Base-by-base conservation (phyloP, 2,888 invertebrate genomes). In the Synergus gifuensis region DNA sequence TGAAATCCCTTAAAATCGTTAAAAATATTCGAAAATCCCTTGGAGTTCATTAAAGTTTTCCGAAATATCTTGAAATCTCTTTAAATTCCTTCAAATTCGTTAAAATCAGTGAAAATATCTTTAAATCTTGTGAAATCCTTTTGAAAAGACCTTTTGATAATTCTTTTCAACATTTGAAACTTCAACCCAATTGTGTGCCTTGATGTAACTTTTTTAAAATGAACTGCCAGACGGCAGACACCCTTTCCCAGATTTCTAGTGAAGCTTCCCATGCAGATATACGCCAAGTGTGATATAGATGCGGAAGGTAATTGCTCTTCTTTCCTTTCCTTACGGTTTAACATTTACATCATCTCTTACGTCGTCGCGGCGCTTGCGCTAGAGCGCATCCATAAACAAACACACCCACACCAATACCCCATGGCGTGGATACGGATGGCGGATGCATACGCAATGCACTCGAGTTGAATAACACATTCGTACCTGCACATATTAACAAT, bases 391-490 rank as follows among this genome's bases (percentile, higher is more conserved):
- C 67, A 67, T 67, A 67, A 67, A 46, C 67, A 67, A 67, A 67
- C 67, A 67, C 66, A 44, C 44, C 67, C 67, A 67, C 67, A 18
- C 22, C 67, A 44, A 67, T 44, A 18, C 14, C 18, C 8, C 42
- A 66, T 66, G 44, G 66, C 66, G 42, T 62, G 36, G 36, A 36
- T 5, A 36, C 62, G 22, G 9, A 62, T 22, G 40, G 11, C 4
- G n/a, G 54, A 54, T 49, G 46, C 16, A 44, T 28, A 16, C 69
- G 46, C 49, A 69, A 49, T 46, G 69, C 69, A 49, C 69, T 49
- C 69, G 28, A 69, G 46, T 69, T 49, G 46, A 69, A 69, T 69
- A 69, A 69, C 69, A 69, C 28, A 69, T 66, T 66, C 42, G 12
- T 64, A 66, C 64, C 64, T 66, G 42, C 42, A 18, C 42, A 66